Evolutionary conservation across 2,113 vertebrate species (phyloP), one percentile per base, ranked within the genome.

Genomic region (Orthonyx spaldingii): DNA sequence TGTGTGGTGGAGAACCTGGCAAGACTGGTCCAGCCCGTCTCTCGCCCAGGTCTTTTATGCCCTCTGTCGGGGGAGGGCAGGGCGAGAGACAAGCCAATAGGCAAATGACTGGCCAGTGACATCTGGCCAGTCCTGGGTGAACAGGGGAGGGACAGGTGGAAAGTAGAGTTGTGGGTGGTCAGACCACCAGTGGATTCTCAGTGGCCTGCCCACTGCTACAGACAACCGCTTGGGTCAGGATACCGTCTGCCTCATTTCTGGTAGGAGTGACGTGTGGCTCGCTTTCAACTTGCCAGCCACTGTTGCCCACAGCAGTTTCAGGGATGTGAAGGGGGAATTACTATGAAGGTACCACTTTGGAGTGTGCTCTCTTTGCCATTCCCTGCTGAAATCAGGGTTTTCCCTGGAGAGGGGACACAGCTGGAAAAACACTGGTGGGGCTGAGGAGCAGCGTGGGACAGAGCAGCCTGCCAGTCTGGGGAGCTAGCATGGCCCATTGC

Each of bases 251-350:
- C 32, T 80, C 37, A 35, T 63, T 84, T 28, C 37, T 83, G 27
- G 8, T n/a, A 26, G 55, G 20, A 92, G 6, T 2, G 1, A 60
- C 4, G 9, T 1, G 1, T 50, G 26, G 9, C 78, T 90, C 4
- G 1, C 39, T 27, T 59, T 71, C 53, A 79, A 39, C 28, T 11
- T 71, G 18, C 9, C 70, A 70, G 56, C 37, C 64, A 39, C 44
- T n/a, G 13, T 49, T 5, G 0, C 42, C n/a, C 1, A 0, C 35
- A 69, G 77, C 6, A 2, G 44, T 37, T 70, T 16, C 64, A 26
- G 26, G n/a, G 20, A 8, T n/a, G 5, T 5, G 13, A 0, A 65
- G 17, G 37, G 28, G 28, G 13, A 28, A 30, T 82, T 66, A 16
- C 23, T 76, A 32, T 1, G 3, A 60, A 50, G 5, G 26, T 5